Percentiles rank a stretch among this genome's conserved stretches.
Evolutionary conservation across 2,113 vertebrate genomes (phyloP).

Genomic region (Laticauda colubrina): DNA sequence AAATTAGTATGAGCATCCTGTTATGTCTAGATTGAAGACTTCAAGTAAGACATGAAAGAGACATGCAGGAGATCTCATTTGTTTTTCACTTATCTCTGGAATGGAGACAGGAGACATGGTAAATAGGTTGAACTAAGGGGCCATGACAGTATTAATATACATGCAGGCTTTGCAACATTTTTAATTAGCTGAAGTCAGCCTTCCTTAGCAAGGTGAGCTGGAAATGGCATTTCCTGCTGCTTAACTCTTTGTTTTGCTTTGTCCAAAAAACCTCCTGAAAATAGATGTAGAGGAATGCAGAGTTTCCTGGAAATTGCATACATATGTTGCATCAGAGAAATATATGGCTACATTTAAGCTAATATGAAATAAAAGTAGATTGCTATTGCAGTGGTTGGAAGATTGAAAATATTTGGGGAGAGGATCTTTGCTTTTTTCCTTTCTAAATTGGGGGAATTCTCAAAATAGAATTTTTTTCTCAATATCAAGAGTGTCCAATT

Average conservation of each 20-base stretch:
- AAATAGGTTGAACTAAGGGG: conserved; percentile 3
- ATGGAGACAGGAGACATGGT: not conserved
- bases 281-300: not conserved
- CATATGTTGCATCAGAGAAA: not conserved
- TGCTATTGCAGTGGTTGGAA: not conserved
- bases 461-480: not conserved
- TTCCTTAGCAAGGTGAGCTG: not conserved
- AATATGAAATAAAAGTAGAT: not conserved
- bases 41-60: not conserved
- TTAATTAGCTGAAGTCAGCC: not conserved
- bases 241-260: not conserved
- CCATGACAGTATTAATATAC: not conserved
- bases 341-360: not conserved
- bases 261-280: not conserved
- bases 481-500: not conserved
- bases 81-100: not conserved
- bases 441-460: not conserved
- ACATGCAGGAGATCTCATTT: not conserved
- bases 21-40: conserved; percentile 41
- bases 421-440: not conserved
- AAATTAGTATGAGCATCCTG: conserved; percentile 40
- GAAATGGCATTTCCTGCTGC: not conserved
- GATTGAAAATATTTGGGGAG: not conserved
- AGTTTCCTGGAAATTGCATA: not conserved
- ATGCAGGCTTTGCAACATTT: not conserved